These are phyloP conservation scores for Pollimyrus isidori DNA, from an alignment of 2,113 vertebrate genomes.

Conservation along the genomic window DNA sequence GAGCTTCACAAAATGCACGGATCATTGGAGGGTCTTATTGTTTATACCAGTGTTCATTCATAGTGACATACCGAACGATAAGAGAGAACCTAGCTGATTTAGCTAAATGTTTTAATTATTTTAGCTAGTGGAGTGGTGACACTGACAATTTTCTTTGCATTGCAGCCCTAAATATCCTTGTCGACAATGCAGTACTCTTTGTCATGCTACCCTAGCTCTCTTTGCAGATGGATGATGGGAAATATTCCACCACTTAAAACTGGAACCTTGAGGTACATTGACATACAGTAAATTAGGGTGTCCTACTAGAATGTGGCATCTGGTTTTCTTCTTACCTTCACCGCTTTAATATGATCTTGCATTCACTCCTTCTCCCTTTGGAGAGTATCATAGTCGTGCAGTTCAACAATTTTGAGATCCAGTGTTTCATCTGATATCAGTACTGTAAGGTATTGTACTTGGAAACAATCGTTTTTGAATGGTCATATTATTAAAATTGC, in stretches of 20 bases:
- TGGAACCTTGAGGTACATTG: not conserved
- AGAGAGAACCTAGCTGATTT: not conserved
- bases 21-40: not conserved
- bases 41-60: not conserved
- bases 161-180: not conserved
- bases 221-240: not conserved
- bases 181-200: not conserved
- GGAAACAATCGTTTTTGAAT: not conserved
- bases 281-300: slow-evolving; percentile 39
- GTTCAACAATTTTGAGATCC: not conserved
- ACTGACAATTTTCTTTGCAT: not conserved
- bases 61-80: not conserved
- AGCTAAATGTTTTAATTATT: too few species aligned
- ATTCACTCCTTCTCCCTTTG: slow-evolving; percentile 29
- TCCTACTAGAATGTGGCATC: slow-evolving; percentile 42
- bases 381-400: not conserved
- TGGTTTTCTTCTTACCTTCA: slow-evolving; percentile 49
- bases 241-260: not conserved
- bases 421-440: not conserved
- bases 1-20: not conserved
- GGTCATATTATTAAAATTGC: not conserved
- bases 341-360: slow-evolving; percentile 33
- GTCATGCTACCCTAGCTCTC: not conserved
- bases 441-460: not conserved
- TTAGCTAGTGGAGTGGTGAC: not conserved